Conservation (phyloP, 2,113 vertebrate genomes). For the Festucalex cinctus region DNA sequence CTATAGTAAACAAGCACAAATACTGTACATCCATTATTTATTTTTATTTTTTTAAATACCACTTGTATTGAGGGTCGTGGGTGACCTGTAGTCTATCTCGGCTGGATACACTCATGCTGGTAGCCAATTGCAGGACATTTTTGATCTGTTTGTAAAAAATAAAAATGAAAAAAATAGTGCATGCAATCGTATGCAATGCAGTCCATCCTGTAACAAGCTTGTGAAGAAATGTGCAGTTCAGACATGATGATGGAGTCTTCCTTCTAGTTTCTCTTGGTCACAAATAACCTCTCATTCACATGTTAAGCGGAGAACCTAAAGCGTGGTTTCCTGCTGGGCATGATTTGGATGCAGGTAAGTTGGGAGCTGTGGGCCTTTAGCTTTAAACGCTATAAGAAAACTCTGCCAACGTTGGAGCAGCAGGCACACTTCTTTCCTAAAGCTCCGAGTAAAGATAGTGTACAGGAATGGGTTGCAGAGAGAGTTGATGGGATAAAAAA, state of each 20-base stretch:
- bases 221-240: constrained; percentile 12
- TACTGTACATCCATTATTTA: background rate
- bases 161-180: background rate
- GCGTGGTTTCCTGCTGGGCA: constrained; percentile 23
- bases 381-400: constrained; percentile 73
- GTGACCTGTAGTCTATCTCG: no score
- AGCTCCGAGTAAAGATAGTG: constrained; percentile 88
- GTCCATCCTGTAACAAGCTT: constrained; percentile 8
- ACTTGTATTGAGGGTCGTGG: no score
- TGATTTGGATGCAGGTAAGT: constrained; percentile 40
- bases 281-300: no score
- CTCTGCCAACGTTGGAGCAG: constrained; percentile 81
- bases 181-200: background rate
- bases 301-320: background rate
- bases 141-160: no score
- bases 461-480: constrained; percentile 93
- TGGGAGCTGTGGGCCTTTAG: constrained; percentile 72
- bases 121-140: no score
- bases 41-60: no score
- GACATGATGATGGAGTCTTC: background rate
- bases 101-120: no score
- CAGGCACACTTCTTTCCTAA: constrained; percentile 81
- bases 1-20: background rate
- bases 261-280: background rate
- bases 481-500: constrained; percentile 95